These are phyloP conservation scores for Sepioteuthis lessoniana DNA, from an alignment of 2,888 invertebrate genomes.

Conservation along the genomic window DNA sequence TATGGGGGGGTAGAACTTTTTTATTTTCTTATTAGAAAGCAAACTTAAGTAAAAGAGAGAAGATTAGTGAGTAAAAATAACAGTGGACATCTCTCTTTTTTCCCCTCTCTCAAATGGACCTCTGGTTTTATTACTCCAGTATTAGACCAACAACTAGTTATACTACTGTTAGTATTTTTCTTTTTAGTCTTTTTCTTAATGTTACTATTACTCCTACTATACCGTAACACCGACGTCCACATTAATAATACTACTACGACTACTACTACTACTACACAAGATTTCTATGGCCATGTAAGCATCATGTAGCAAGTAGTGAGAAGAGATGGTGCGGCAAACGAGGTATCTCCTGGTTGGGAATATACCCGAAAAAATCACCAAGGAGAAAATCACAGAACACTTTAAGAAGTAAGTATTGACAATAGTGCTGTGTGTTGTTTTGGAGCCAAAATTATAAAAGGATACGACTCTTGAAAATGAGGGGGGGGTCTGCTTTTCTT, in stretches of 20 bases:
- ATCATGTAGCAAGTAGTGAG: constrained; percentile 57
- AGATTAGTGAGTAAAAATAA: neutral
- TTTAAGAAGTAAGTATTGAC: constrained; percentile 91
- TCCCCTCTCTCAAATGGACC: neutral
- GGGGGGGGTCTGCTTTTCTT: too few relatives aligned
- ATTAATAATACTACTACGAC: neutral
- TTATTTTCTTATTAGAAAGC: neutral
- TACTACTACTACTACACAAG: neutral
- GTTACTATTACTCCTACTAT: constrained; percentile 34
- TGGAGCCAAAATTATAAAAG: too few relatives aligned
- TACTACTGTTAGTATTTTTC: constrained; percentile 40
- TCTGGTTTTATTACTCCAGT: constrained; percentile 40
- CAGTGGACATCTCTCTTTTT: neutral
- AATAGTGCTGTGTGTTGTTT: neutral
- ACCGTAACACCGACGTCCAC: neutral
- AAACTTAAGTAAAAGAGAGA: neutral
- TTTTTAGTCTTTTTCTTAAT: neutral
- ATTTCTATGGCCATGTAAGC: constrained; percentile 40
- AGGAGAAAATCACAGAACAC: constrained; percentile 96
- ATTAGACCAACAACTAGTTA: neutral
- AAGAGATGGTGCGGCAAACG: constrained; percentile 98
- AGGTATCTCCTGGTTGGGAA: constrained; percentile 99
- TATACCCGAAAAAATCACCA: constrained; percentile 99
- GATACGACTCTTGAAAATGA: neutral
- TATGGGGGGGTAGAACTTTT: neutral